phyloP scores from a whole-genome alignment of 2,113 vertebrate genomes.

The Burhinus oedicnemus region DNA sequence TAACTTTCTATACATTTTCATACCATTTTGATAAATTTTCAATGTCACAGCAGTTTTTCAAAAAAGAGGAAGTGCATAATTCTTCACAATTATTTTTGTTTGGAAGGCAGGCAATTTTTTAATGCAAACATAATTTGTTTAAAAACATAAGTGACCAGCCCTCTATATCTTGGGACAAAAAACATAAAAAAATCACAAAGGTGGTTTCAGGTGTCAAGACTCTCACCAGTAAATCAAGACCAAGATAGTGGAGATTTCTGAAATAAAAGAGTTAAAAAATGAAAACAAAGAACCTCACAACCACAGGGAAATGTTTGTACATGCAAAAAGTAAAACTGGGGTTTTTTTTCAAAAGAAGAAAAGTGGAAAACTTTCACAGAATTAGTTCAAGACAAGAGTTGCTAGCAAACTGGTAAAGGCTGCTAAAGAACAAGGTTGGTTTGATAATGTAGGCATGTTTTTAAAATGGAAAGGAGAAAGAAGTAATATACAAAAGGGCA shows the following conservation, averaged over 20 bases:
- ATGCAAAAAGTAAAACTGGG: background rate
- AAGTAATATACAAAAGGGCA: background rate
- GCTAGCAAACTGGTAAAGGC: background rate
- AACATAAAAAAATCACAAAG: background rate
- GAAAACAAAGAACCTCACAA: background rate
- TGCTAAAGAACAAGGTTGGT: background rate
- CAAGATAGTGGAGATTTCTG: background rate
- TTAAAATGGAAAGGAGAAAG: background rate
- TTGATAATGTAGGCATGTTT: background rate
- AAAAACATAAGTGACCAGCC: background rate
- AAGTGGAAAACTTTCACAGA: background rate
- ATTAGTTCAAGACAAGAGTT: background rate
- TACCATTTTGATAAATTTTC: slow-evolving; percentile 18
- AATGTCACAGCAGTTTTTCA: background rate
- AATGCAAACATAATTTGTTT: background rate
- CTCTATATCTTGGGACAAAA: background rate
- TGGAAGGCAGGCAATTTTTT: background rate
- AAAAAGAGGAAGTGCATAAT: background rate
- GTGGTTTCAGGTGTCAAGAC: background rate
- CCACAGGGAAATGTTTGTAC: background rate
- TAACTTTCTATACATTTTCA: slow-evolving; percentile 25
- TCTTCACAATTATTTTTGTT: background rate
- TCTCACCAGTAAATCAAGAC: background rate
- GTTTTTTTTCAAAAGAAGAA: background rate
- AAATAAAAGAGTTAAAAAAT: background rate